A percentile compares a stretch with the other conserved stretches of the same genome.
Evolutionary conservation across 2,113 vertebrate species (phyloP).

Genomic region (Heteronetta atricapilla): DNA sequence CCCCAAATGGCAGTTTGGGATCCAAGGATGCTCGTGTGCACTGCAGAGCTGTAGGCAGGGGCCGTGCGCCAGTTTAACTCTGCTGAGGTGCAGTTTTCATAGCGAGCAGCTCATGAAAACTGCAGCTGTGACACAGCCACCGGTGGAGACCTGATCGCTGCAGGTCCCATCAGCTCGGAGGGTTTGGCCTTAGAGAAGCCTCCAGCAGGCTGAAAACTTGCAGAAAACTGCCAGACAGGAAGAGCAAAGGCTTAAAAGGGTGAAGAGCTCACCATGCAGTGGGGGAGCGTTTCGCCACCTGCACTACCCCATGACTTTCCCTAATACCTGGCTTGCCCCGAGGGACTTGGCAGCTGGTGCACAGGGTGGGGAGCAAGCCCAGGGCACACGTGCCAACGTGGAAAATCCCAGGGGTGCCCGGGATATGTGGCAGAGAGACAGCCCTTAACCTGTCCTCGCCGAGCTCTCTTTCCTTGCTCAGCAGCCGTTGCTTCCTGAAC

Average conservation of each 20-base stretch:
- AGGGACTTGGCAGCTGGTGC: conserved; percentile 3
- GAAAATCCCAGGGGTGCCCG: not conserved
- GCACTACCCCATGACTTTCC: not conserved
- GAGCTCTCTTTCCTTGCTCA: not conserved
- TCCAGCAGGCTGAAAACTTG: no score
- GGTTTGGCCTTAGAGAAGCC: no score
- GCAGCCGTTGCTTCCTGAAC: not conserved
- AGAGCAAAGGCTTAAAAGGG: not conserved
- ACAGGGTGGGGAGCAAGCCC: not conserved
- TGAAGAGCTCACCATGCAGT: not conserved
- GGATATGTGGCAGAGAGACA: not conserved
- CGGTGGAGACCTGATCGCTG: no score
- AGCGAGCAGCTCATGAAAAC: no score
- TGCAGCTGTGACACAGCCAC: no score
- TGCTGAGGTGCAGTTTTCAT: no score
- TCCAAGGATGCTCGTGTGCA: rapidly evolving
- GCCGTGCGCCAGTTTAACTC: not conserved
- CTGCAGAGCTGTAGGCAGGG: not conserved
- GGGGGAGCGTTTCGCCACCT: not conserved
- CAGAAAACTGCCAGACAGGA: not conserved
- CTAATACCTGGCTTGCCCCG: not conserved
- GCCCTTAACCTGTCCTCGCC: not conserved
- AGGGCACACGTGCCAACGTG: not conserved
- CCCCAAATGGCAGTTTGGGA: not conserved
- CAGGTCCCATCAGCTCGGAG: no score